Base-by-base conservation (phyloP, 2,113 vertebrate species). In the Salminus brasiliensis region DNA sequence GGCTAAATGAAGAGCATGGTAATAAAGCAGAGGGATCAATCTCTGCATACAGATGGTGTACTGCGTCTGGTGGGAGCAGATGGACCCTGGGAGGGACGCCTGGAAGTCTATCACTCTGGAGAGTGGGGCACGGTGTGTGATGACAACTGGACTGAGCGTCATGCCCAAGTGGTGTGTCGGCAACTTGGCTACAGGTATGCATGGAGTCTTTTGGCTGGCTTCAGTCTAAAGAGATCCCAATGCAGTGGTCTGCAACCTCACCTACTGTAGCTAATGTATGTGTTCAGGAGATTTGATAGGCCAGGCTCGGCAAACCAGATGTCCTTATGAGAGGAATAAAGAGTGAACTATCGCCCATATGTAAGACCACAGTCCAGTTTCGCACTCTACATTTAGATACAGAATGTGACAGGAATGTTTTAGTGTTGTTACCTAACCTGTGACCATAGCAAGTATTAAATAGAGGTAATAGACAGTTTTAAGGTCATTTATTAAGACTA, bases 61-160 rank as follows among this genome's bases (percentile, higher is more conserved):
- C 80, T 93, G 23, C 89, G 92, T 18, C 88, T 93, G 75, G 88
- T 89, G 34, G 91, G 89, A 27, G 85, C 83, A 5, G 87, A 85
- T 60, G 81, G 79, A 12, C 87, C 81, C 8, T 85, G 81, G 88
- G 73, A 91, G 72, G 92, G 92, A 0, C 88, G 92, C 0, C 69
- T 93, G 69, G 92, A 93, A 74, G 78, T 92, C 36, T 92, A 92
- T 80, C 76, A 89, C 2, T 71, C 81, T 43, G 91, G 89, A 32
- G 68, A 88, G 29, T 93, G 92, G 92, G 92, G 92, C 43, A 90
- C 91, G 1, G 92, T 93, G 29, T 93, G 92, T 81, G 92, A 93
- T 15, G 91, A 90, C 74, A 86, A 78, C 85, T 93, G 92, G 92
- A 91, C 86, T 0, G 69, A 86, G 32, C 77, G 81, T 39, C 88